Evolutionary conservation across 2,797 vertebrate genomes (phyloP), one percentile per base, ranked within the genome.

Genomic region (Megaceryle alcyon): DNA sequence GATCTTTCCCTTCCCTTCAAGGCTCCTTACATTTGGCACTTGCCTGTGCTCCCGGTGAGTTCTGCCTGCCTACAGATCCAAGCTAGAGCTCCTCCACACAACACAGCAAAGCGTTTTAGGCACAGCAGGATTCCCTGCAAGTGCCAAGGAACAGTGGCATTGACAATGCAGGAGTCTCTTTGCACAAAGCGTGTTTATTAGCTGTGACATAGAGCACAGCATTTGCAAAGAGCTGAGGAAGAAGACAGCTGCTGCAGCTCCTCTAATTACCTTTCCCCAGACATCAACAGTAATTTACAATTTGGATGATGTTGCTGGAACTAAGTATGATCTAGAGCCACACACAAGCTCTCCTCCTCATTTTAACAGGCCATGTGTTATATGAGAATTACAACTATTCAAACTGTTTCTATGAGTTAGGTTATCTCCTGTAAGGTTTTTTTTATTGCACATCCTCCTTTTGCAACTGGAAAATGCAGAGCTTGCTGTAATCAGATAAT

Each of bases 401-500:
- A 94, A 73, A 92, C 94, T 86, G 79, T 68, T 94, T 90, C 88
- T 95, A 65, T 91, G 96, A 93, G 66, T 96, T 93, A 94, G 88
- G 86, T 88, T 96, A 85, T 91, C 93, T 89, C 65, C 60, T 88
- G 87, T 60, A 19, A 48, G 77, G 69, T 83, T 82, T 81, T 81
- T 92, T 92, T 94, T 91, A 95, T 80, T 91, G 60, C 20, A 18
- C 44, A 68, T 93, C 95, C 75, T 91, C 84, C 85, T 92, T 90
- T 82, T 79, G 78, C 90, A 92, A 79, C 77, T 82, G 57, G 41
- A 96, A 95, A 96, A 66, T 9, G 70, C 10, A 56, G 83, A 83
- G 46, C 83, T 53, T 90, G 41, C 78, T 97, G 54, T 39, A 48
- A 93, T 93, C 87, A 94, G 91, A 79, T 93, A 95, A 95, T 92